Evolutionary conservation across 2,113 vertebrate species (phyloP).

Genomic region (Toxotes jaculatrix): DNA sequence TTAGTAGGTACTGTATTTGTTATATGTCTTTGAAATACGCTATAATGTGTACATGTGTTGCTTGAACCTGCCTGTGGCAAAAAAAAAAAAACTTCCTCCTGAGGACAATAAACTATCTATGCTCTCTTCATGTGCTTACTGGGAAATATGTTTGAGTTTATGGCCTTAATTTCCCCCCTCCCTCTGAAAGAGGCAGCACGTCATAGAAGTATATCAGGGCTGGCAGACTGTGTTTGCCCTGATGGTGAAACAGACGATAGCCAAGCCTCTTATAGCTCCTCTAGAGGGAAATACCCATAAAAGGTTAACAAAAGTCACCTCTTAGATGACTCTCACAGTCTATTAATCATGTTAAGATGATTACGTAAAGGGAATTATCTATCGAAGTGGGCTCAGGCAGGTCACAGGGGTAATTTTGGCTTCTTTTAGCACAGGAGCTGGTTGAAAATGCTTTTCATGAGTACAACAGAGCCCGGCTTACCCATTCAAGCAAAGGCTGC

Average conservation of each 20-base stretch:
- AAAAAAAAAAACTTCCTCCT: neutral
- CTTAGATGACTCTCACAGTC: slow-evolving; percentile 63
- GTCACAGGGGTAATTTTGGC: slow-evolving; percentile 61
- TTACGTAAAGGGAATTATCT: slow-evolving; percentile 76
- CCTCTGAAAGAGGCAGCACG: slow-evolving; percentile 39
- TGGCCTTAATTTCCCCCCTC: slow-evolving; percentile 52
- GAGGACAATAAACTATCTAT: slow-evolving; percentile 36
- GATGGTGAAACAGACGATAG: slow-evolving; percentile 68
- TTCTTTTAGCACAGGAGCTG: slow-evolving; percentile 48
- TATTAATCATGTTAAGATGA: slow-evolving; percentile 79
- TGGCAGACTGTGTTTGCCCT: slow-evolving; percentile 46
- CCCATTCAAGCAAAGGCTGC: slow-evolving; percentile 33
- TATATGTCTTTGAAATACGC: slow-evolving; percentile 7
- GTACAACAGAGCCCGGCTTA: slow-evolving; percentile 42
- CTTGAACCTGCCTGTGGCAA: slow-evolving; percentile 4
- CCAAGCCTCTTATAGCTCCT: slow-evolving; percentile 66
- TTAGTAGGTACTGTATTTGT: neutral
- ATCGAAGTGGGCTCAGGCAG: slow-evolving; percentile 57
- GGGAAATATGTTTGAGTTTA: slow-evolving; percentile 69
- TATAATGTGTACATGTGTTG: slow-evolving; percentile 6
- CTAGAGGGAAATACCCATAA: slow-evolving; percentile 67
- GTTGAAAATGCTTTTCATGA: slow-evolving; percentile 55
- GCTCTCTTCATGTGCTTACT: slow-evolving; percentile 64
- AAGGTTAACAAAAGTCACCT: slow-evolving; percentile 79
- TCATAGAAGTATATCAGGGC: slow-evolving; percentile 60